Conservation (phyloP, 1,140 invertebrate genomes). For the Tetragnatha versicolor region DNA sequence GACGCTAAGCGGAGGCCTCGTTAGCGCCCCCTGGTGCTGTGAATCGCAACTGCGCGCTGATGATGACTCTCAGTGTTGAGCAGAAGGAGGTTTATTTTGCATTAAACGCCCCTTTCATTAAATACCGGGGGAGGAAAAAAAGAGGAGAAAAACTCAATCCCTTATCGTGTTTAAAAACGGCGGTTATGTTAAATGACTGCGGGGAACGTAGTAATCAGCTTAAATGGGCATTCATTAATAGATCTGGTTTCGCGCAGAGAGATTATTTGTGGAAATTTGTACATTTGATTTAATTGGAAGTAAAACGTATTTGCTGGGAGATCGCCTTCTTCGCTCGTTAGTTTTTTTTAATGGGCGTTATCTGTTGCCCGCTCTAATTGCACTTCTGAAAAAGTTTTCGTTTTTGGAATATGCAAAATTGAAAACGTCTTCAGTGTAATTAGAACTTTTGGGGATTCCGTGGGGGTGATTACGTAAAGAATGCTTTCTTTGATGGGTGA, state of each 20-base stretch:
- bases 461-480: no score
- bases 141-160: neutral
- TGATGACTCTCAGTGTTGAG: conserved; percentile 9
- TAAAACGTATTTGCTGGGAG: conserved; percentile 19
- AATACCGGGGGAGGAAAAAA: conserved; percentile 1
- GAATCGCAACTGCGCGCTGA: neutral
- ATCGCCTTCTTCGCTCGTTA: no score
- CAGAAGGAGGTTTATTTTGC: conserved; percentile 34
- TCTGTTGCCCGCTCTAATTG: no score
- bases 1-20: conserved; percentile 1
- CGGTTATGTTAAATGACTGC: conserved; percentile 35
- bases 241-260: conserved; percentile 1
- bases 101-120: conserved; percentile 34
- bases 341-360: no score
- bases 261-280: neutral
- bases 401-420: no score
- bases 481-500: no score
- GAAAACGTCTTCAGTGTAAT: no score
- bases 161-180: neutral
- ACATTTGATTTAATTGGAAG: conserved; percentile 1
- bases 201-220: conserved; percentile 4
- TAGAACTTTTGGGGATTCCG: no score
- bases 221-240: conserved; percentile 37
- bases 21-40: neutral
- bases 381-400: no score